Base-by-base conservation (phyloP, 1,140 invertebrate species). In the Venturia canescens region DNA sequence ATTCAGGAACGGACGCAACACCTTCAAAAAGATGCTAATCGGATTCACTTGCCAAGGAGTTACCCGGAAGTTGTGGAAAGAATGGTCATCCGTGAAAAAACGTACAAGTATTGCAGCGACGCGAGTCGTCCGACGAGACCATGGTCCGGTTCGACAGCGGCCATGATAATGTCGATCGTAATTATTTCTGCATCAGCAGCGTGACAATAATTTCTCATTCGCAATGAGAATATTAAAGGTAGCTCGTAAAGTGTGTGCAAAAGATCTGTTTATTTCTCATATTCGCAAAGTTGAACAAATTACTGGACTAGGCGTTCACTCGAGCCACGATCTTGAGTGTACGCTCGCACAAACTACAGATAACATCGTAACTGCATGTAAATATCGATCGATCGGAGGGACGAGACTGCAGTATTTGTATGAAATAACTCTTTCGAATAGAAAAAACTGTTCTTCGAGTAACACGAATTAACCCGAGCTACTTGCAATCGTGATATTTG, bases 1-100 rank as follows among this genome's bases (percentile, higher is more conserved):
- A 1, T 80, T 26, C 29, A 81, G 80, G 75, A 81, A n/a, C 38
- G 69, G 72, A 81, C 80, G 11, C 80, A 81, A 26, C 74, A 72
- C 38, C 80, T 81, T 3, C 80, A 81, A 23, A 66, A 18, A 18
- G 75, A 81, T 4, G 23, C 71, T n/a, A 50, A 29, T 81, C 75
- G 63, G 16, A 15, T 81, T 26, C 31, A 31, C 0, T 50, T 34
- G 26, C 74, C 48, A 15, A 78, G 57, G 78, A 81, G 57, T 71
- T 81, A 81, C 48, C 53, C 7, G 1, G 74, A 76, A 11, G 44
- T 81, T 16, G 74, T 81, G 2, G 50, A 78, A 13, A 76, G 74
- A n/a, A 63, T 76, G 21, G 74, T 76, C 13, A 27, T 34, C 18
- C 74, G 74, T 34, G 48, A 34, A 23, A 76, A 76, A 16, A 76